Evolutionary conservation across 1,140 invertebrate species (phyloP), one percentile per base, ranked within the genome.

Genomic region (Atta colombica): DNA sequence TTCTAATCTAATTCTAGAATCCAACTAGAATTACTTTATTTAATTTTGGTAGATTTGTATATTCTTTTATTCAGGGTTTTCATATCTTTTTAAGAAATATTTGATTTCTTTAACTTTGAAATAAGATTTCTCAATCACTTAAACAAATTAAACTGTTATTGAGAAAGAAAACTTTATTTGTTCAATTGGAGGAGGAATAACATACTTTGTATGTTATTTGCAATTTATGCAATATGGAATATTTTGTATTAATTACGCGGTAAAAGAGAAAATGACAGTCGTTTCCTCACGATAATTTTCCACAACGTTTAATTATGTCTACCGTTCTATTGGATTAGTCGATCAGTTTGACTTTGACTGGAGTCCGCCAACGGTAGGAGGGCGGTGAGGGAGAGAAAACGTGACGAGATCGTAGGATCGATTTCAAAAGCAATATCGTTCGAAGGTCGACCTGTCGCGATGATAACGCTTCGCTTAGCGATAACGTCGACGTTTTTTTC

Each of bases 391-490:
- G 80, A 68, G 85, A 87, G 61, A 75, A 89, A 58, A 74, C 89
- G 66, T 87, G 91, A 80, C 53, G 51, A 16, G 72, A 88, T 69
- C 78, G 65, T 58, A 63, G 60, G n/a, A 60, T 60, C 39, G 28
- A 81, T 75, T 89, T 53, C 45, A 39, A 84, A 74, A 60, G 77
- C 65, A 68, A 1, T 45, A 39, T 18, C 39, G 80, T 85, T 75
- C 89, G 80, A 90, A 88, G 89, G 86, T 88, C 75, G 39, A 4
- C 58, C 45, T 8, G 14, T 39, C 21, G 35, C n/a, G 14, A 8
- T 60, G 88, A 91, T 89, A 89, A 89, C 75, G 35, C 21, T 3
- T 87, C 45, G 60, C 65, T 77, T 87, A 60, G 86, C 72, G 77
- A 78, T 84, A 72, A 84, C 80, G 18, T 3, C 25, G 53, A 35